Evolutionary conservation across 1,140 invertebrate species (phyloP), one percentile per base, ranked within the genome.

Genomic region (Araneus ventricosus): DNA sequence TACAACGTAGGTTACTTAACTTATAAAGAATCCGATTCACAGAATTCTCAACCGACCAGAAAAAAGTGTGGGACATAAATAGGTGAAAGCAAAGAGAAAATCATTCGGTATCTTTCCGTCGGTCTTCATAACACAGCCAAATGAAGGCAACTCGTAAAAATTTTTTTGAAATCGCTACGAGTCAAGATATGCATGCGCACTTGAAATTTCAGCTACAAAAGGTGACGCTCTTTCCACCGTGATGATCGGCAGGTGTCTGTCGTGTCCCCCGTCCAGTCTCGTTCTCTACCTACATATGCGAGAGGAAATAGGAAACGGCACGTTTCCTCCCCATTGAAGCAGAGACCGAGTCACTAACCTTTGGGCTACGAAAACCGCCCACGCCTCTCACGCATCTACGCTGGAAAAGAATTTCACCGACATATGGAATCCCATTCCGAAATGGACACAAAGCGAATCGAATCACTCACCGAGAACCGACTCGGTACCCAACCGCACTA

Each of bases 291-390:
- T n/a, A n/a, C n/a, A n/a, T n/a, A 37, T 41, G 27, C 61, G 37
- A 93, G 91, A 93, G 91, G 91, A 93, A 93, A 93, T 93, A 93
- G 91, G 91, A 93, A 93, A 93, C 91, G 67, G 61, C 67, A 67
- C 91, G 86, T 80, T 93, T 93, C 91, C 91, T 93, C 52, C 59
- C 91, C 63, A 79, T 93, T 93, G 63, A 93, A 39, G 85, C 34
- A 8, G 52, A 61, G 84, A 88, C 45, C 75, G 80, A 91, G 90
- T 91, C 91, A 93, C 37, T 93, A 93, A 93, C 91, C 91, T 93
- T 93, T 88, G 41, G 63, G 39, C 52, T 59, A 17, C n/a, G 37
- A 80, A 61, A 27, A 63, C 45, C 91, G 84, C 91, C 85, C 67
- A 93, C 84, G 91, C 91, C n/a, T 70, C 80, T 57, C 79, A 84